Evolutionary conservation across 2,797 vertebrate species (phyloP).

Genomic region (Bradypodion ventrale): DNA sequence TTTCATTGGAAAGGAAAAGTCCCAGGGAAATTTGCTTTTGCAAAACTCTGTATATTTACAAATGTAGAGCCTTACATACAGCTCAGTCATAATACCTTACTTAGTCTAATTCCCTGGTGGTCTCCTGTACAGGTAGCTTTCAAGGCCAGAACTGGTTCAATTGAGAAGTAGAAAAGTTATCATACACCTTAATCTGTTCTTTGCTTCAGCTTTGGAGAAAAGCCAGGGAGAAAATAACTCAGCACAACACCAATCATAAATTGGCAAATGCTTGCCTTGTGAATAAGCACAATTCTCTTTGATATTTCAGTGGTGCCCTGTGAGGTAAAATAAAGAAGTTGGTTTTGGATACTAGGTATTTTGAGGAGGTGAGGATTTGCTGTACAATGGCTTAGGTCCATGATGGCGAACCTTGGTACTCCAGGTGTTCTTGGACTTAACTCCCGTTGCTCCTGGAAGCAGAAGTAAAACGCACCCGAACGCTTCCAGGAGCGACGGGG

Average conservation of each 20-base stretch:
- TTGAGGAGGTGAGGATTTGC: no score
- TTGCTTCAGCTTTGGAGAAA: not conserved
- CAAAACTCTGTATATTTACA: not conserved
- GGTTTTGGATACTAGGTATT: no score
- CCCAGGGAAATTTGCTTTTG: not conserved
- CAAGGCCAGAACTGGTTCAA: not conserved
- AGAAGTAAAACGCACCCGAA: no score
- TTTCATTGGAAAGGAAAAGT: not conserved
- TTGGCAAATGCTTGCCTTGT: not conserved
- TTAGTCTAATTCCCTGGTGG: not conserved
- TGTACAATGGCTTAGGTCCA: no score
- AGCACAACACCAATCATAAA: not conserved
- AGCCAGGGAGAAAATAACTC: not conserved
- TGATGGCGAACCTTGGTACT: no score
- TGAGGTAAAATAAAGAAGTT: no score
- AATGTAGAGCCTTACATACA: not conserved
- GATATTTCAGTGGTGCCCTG: no score
- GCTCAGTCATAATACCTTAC: not conserved
- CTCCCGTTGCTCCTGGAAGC: no score
- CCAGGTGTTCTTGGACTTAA: no score
- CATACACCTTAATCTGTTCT: not conserved
- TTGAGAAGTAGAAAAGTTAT: not conserved
- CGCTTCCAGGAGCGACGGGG: no score
- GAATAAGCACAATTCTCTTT: not conserved
- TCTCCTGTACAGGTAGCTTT: not conserved